A percentile compares a stretch with the other conserved stretches of the same genome.
These are phyloP conservation scores for Champsocephalus esox DNA, from an alignment of 2,797 vertebrate genomes.

Conservation along the genomic window DNA sequence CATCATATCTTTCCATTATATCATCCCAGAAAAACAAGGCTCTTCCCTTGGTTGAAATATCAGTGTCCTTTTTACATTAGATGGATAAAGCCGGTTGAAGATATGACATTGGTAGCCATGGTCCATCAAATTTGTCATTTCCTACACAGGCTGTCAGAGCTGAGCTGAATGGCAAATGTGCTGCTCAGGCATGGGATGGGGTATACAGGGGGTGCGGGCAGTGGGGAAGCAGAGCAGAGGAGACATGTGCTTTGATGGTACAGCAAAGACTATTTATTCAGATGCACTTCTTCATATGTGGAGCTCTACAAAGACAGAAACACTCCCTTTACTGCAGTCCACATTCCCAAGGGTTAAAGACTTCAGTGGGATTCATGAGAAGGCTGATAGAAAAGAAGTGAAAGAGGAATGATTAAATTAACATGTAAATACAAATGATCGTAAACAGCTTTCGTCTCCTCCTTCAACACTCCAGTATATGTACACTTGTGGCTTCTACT, in stretches of 20 bases:
- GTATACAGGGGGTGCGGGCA: constrained; percentile 6
- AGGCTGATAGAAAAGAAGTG: constrained; percentile 6
- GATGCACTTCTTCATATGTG: constrained; percentile 44
- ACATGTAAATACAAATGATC: constrained; percentile 4
- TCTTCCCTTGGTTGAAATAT: constrained; percentile 14
- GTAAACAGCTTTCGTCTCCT: not conserved
- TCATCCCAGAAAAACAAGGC: constrained; percentile 9
- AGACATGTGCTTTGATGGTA: constrained; percentile 41
- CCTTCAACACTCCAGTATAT: not conserved
- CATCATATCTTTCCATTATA: not conserved
- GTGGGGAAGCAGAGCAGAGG: constrained; percentile 30
- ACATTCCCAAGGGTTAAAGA: constrained; percentile 38
- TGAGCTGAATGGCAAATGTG: constrained; percentile 66
- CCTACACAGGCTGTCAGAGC: constrained; percentile 59
- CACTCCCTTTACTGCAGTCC: constrained; percentile 38
- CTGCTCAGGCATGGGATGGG: constrained; percentile 22
- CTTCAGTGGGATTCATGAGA: constrained; percentile 36
- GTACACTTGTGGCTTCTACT: not conserved
- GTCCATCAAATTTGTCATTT: constrained; percentile 58
- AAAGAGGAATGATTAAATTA: constrained; percentile 20
- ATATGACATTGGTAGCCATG: constrained; percentile 56
- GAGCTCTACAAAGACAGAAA: constrained; percentile 35
- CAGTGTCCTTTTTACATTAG: constrained; percentile 30
- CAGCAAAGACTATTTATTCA: constrained; percentile 62
- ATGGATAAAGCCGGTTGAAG: constrained; percentile 47